Base-by-base conservation (phyloP, 2,113 vertebrate species). In the Urocynchramus pylzowi region DNA sequence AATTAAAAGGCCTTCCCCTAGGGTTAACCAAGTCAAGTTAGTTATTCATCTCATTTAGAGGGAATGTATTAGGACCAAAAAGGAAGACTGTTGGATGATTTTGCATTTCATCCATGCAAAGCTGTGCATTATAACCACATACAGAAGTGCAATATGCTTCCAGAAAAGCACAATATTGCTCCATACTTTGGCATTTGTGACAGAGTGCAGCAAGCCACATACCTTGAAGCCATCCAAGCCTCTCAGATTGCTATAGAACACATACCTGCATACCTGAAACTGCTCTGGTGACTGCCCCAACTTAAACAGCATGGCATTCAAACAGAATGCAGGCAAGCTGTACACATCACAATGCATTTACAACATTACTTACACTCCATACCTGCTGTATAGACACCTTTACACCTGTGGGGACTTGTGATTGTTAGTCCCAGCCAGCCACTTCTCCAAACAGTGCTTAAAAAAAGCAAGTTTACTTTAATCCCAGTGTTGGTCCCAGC, bases 1-100 rank as follows among this genome's bases (percentile, higher is more conserved):
- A 6, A 97, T 97, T 97, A 93, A 94, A 94, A 93, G 92, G 90
- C 94, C 54, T 97, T 96, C 68, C 89, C 89, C 79, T 65, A 75
- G 71, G 93, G 97, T 96, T 95, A 97, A 97, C 89, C 35, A 76
- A 90, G 81, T 68, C 73, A 86, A 78, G 96, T 97, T 97, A 97
- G 94, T 23, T 37, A 97, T 97, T 92, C 84, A 76, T 73, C 64
- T 77, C 26, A 77, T 64, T 94, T 65, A 61, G 81, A 84, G 59
- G 39, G 23, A 65, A 83, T 22, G 11, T 54, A 65, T 45, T n/a
- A 39, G 31, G 33, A 88, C 39, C 65, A 59, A 92, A 89, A 87
- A 67, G 24, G 50, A 76, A 76, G 28, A 22, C 16, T 70, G 42
- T 26, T 87, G n/a, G 61, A 86, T 45, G 45, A 52, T 50, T 86